A percentile compares a stretch with the other conserved stretches of the same genome.
These are phyloP conservation scores for Halichoerus grypus DNA, from an alignment of 2,113 vertebrate species.

Conservation along the genomic window DNA sequence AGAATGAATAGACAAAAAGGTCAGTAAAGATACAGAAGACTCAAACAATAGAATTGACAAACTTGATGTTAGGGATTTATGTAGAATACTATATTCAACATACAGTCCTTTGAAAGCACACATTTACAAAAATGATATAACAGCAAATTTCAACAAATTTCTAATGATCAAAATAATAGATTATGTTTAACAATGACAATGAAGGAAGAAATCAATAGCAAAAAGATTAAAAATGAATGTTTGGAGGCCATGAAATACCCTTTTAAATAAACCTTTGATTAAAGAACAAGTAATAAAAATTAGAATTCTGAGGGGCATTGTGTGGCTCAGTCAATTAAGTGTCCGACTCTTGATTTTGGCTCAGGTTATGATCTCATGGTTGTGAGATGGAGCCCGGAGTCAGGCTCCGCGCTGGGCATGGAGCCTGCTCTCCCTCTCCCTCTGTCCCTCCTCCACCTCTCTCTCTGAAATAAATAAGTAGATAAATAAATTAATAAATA, in stretches of 20 bases:
- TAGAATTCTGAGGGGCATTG: neutral
- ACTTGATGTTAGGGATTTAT: neutral
- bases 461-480: no score
- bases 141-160: neutral
- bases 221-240: neutral
- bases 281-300: neutral
- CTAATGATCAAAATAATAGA: neutral
- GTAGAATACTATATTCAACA: neutral
- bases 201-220: neutral
- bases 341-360: neutral
- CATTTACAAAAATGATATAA: neutral
- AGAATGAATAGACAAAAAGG: neutral
- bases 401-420: no score
- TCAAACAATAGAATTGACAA: neutral
- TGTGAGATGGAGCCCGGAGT: neutral
- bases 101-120: neutral
- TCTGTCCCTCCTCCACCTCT: neutral
- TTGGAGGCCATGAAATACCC: neutral
- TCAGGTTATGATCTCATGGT: neutral
- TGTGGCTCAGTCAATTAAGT: neutral
- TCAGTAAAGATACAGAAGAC: neutral
- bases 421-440: neutral
- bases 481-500: no score
- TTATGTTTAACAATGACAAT: neutral
- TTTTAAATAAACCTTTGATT: constrained; percentile 39